Evolutionary conservation across 2,888 invertebrate species (phyloP).

Genomic region (Acheta domesticus): DNA sequence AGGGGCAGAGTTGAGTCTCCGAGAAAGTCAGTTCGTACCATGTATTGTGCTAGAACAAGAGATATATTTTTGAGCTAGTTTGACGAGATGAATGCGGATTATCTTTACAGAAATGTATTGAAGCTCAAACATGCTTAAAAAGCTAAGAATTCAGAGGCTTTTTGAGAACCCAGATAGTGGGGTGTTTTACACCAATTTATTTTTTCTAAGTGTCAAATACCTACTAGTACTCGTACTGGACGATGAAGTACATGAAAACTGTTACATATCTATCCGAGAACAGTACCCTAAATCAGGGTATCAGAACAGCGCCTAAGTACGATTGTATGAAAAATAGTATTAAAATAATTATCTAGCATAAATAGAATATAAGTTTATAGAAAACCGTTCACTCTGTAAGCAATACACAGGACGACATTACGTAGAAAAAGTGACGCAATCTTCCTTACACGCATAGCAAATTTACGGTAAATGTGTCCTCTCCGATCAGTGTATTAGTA

Average conservation of each 20-base stretch:
- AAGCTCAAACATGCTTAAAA: conserved; percentile 11
- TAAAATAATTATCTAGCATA: not conserved
- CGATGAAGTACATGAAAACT: not conserved
- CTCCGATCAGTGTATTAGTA: too few species aligned
- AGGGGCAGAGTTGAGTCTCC: not conserved
- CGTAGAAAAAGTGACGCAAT: not conserved
- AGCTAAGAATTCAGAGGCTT: not conserved
- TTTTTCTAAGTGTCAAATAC: conserved; percentile 18
- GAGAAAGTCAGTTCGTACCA: not conserved
- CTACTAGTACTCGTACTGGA: conserved; percentile 10
- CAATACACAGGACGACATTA: not conserved
- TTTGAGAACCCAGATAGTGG: conserved; percentile 18
- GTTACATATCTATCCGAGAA: conserved; percentile 2
- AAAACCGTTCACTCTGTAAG: not conserved
- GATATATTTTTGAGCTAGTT: not conserved
- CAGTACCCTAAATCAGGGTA: not conserved
- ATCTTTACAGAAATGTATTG: not conserved
- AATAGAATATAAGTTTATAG: conserved; percentile 11
- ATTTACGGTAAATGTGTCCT: not conserved
- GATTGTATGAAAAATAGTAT: not conserved
- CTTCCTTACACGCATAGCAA: not conserved
- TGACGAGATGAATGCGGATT: not conserved
- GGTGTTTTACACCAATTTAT: conserved; percentile 18
- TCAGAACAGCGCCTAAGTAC: conserved; percentile 1
- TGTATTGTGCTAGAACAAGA: not conserved